Base-by-base conservation (phyloP, 1,140 invertebrate genomes). In the Parasteatoda tepidariorum region DNA sequence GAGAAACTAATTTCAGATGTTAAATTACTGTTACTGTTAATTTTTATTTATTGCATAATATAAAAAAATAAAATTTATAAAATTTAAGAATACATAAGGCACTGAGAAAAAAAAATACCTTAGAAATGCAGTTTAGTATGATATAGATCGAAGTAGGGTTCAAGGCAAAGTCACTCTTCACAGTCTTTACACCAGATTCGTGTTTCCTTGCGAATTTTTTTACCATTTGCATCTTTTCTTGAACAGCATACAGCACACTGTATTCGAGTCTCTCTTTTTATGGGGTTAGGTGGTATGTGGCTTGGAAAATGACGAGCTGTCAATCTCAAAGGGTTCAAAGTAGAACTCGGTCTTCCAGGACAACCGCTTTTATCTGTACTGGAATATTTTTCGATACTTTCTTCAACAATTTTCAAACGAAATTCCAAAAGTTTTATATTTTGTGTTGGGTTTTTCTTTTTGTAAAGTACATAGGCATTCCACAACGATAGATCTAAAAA, bases 331-430 rank as follows among this genome's bases (percentile, higher is more conserved):
- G 62, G 62, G 26, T 66, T 66, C 13, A n/a, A 18, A 66, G 62
- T 66, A 66, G 26, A 66, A 66, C 31, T 66, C 26, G 62, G 62
- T 66, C 62, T 66, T 66, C 62, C 26, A 13, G 26, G 62, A 30
- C 26, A 4, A 66, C 62, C 26, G 31, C 62, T 30, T 5, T 28
- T 66, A 66, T 66, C 62, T 30, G 13, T 33, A 66, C 13, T 13
- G 13, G 24, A 66, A 66, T 66, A 66, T 26, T 66, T 66, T 66
- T 66, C 13, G 31, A 66, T 66, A 66, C 62, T 66, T 66, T 66
- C 62, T 66, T 66, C 62, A 66, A 66, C 31, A 6, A 66, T 66
- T 66, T 28, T 13, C 62, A 66, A 66, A 13, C 62, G 62, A 33
- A 30, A 66, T 33, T 66, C 30, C 62, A 66, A 33, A 66, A 66